Percentiles rank a stretch among this genome's conserved stretches.
Conservation (phyloP, 2,797 vertebrate genomes). For the Delichon dasypus region DNA sequence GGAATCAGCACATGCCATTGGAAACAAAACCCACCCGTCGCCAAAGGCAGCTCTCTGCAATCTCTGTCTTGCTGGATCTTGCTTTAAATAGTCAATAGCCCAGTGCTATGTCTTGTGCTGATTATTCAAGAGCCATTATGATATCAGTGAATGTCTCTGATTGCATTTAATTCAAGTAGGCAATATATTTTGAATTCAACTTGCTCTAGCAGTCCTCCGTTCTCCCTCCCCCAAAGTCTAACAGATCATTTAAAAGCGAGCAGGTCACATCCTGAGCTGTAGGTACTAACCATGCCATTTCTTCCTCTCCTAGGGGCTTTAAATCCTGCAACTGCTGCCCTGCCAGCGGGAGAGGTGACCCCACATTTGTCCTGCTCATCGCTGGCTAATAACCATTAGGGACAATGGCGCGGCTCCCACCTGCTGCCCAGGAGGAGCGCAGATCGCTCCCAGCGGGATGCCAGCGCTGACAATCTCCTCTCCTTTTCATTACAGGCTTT, state of each 20-base stretch:
- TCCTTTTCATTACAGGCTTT: conserved; percentile 61
- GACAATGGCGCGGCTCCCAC: conserved; percentile 83
- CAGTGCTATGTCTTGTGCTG: conserved; percentile 57
- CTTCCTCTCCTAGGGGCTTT: conserved; percentile 75
- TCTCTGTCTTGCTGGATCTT: conserved; percentile 57
- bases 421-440: conserved; percentile 83
- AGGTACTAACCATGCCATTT: conserved; percentile 77
- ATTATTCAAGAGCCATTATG: conserved; percentile 70
- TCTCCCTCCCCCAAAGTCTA: conserved; percentile 39
- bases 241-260: conserved; percentile 60
- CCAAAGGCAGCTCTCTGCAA: conserved; percentile 18
- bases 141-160: conserved; percentile 63
- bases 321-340: conserved; percentile 84
- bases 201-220: conserved; percentile 3
- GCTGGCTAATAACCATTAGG: conserved; percentile 86
- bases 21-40: neutral
- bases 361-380: conserved; percentile 85
- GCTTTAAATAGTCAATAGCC: conserved; percentile 68
- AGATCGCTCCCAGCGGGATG: conserved; percentile 71
- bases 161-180: conserved; percentile 70
- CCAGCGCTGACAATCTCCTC: conserved; percentile 62
- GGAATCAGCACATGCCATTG: conserved; percentile 7
- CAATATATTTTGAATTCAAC: conserved; percentile 65
- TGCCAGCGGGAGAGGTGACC: conserved; percentile 82
- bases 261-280: conserved; percentile 60